Evolutionary conservation across 2,888 invertebrate species (phyloP).

Genomic region (Apotomis turbidana): DNA sequence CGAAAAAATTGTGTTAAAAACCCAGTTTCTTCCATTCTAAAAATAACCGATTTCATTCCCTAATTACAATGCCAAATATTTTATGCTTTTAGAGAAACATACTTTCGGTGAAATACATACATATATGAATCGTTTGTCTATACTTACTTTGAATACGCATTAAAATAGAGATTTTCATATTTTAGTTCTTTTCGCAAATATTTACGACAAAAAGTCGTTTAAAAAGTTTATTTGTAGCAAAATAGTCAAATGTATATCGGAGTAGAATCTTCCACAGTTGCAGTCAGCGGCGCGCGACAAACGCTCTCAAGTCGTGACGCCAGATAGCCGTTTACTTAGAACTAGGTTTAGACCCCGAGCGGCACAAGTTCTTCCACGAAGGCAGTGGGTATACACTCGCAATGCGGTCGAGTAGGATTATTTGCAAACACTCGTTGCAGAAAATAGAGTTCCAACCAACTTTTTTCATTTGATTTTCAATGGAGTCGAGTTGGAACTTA

Average conservation of each 20-base stretch:
- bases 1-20: no score
- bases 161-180: no score
- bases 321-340: constrained; percentile 19
- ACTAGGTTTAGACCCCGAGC: constrained; percentile 46
- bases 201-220: background rate
- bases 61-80: no score
- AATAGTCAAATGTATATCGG: background rate
- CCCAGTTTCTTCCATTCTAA: no score
- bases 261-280: background rate
- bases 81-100: no score
- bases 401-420: constrained; percentile 52
- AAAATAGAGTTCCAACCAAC: constrained; percentile 40
- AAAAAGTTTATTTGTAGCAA: background rate
- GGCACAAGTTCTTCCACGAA: constrained; percentile 53
- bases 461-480: constrained; percentile 44
- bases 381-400: constrained; percentile 54
- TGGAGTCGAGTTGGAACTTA: constrained; percentile 35
- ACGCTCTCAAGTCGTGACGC: background rate
- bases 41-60: no score
- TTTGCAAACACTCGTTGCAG: constrained; percentile 59
- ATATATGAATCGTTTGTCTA: no score
- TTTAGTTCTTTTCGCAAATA: no score
- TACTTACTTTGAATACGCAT: no score
- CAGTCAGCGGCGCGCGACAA: background rate
- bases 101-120: no score